phyloP scores from a whole-genome alignment of 37 sponge, comb jelly and placozoan species.

The Cladorhizidae sp. region DNA sequence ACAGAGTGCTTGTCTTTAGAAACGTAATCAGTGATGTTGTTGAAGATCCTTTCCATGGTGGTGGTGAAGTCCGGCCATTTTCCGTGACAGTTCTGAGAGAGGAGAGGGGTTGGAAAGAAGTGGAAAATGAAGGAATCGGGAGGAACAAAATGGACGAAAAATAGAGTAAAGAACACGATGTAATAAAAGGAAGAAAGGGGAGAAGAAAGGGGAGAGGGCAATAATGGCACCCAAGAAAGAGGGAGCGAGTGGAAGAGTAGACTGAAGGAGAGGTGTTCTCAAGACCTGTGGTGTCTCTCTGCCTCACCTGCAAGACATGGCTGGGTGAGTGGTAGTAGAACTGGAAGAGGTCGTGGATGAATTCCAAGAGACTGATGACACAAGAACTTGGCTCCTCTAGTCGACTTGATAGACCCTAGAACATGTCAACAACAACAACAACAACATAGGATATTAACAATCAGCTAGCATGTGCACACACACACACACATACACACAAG shows the following conservation, averaged over 20 bases:
- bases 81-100: constrained; percentile 17
- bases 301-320: constrained; percentile 40
- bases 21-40: constrained; percentile 25
- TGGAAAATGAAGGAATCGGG: too few relatives aligned
- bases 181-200: too few relatives aligned
- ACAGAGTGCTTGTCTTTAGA: constrained; percentile 30
- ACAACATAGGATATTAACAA: neutral
- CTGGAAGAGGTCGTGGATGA: constrained; percentile 45
- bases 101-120: too few relatives aligned
- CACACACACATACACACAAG: constrained; percentile 6
- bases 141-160: too few relatives aligned
- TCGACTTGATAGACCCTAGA: constrained; percentile 46
- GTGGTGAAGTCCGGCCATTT: constrained; percentile 55
- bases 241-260: neutral
- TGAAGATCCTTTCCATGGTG: constrained; percentile 42
- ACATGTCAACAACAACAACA: neutral
- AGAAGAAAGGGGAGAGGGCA: too few relatives aligned
- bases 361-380: constrained; percentile 9
- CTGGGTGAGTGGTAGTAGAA: constrained; percentile 63
- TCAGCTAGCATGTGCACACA: neutral
- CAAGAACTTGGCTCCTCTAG: constrained; percentile 44
- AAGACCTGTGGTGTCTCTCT: neutral
- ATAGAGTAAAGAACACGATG: too few relatives aligned
- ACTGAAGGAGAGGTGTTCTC: neutral
- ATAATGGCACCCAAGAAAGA: too few relatives aligned